A percentile compares a stretch with the other conserved stretches of the same genome.
Conservation (phyloP, 2,797 vertebrate species). For the Hozukius guyotensis region DNA sequence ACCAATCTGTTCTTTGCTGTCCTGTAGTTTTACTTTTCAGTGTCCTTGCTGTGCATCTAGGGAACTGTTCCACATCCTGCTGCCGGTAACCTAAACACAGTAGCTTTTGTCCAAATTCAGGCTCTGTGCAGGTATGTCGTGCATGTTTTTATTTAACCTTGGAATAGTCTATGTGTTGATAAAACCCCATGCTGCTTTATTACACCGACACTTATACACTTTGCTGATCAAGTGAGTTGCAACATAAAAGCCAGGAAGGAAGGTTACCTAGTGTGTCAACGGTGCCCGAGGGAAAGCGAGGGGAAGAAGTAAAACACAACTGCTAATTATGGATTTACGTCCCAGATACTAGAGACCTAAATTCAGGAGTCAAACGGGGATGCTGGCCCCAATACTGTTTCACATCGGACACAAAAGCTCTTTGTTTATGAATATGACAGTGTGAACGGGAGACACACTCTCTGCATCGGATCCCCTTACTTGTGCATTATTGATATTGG, state of each 20-base stretch:
- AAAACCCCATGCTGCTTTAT: not conserved
- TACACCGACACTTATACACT: conserved; percentile 7
- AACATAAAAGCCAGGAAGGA: conserved; percentile 5
- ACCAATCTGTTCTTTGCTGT: conserved; percentile 74
- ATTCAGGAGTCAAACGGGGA: conserved; percentile 72
- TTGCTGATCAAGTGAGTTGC: conserved; percentile 37
- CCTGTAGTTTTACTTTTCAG: conserved; percentile 75
- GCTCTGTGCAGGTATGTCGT: not conserved
- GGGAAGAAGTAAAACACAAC: conserved; percentile 63
- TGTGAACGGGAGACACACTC: conserved; percentile 31
- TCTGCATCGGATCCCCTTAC: conserved; percentile 48
- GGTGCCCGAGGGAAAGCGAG: conserved; percentile 52
- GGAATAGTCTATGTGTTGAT: not conserved
- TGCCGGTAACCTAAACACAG: conserved; percentile 20
- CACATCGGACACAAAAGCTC: conserved; percentile 56
- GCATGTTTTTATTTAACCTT: conserved; percentile 12
- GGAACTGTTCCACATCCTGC: conserved; percentile 80
- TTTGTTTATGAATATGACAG: conserved; percentile 50
- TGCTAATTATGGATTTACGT: conserved; percentile 75
- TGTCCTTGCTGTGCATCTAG: conserved; percentile 78
- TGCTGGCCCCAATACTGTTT: conserved; percentile 48
- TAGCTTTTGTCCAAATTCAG: conserved; percentile 49
- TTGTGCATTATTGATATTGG: conserved; percentile 74
- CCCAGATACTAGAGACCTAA: conserved; percentile 77
- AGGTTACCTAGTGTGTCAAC: conserved; percentile 50